phyloP scores from a whole-genome alignment of 2,113 vertebrate species.

The Rissa tridactyla region DNA sequence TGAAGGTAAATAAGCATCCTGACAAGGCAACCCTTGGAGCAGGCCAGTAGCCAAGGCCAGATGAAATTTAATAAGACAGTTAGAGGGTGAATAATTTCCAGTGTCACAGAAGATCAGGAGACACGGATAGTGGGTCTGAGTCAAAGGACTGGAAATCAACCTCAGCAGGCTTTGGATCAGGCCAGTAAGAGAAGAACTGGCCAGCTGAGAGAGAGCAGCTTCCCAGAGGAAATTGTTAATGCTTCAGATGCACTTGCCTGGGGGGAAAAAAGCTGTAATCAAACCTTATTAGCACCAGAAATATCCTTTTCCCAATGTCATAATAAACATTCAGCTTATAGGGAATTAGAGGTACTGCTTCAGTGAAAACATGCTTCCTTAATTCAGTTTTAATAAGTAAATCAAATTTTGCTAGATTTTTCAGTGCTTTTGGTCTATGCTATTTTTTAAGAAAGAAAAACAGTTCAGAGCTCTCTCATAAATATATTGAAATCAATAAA shows the following conservation, averaged over 20 bases:
- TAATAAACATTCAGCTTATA: neutral
- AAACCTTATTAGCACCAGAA: neutral
- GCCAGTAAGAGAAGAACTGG: neutral
- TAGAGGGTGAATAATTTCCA: constrained; percentile 9
- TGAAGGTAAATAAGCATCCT: constrained; percentile 38
- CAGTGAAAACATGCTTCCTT: neutral
- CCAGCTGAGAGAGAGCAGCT: neutral
- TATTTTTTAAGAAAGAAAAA: neutral
- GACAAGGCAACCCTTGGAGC: constrained; percentile 1
- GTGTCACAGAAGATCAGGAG: neutral
- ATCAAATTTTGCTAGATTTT: neutral
- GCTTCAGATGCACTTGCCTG: neutral
- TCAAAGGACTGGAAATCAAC: neutral
- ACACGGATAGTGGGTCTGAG: neutral
- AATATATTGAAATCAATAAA: neutral
- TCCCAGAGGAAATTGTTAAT: neutral
- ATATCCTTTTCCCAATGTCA: neutral
- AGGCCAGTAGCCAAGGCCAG: neutral
- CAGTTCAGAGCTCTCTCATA: neutral
- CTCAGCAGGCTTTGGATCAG: neutral
- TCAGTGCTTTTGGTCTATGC: neutral
- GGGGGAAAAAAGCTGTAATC: neutral
- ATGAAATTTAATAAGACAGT: neutral
- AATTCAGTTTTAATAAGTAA: neutral
- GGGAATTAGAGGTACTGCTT: neutral